These are phyloP conservation scores for Epicampocera succincta DNA, from an alignment of 2,888 invertebrate species.

Conservation along the genomic window DNA sequence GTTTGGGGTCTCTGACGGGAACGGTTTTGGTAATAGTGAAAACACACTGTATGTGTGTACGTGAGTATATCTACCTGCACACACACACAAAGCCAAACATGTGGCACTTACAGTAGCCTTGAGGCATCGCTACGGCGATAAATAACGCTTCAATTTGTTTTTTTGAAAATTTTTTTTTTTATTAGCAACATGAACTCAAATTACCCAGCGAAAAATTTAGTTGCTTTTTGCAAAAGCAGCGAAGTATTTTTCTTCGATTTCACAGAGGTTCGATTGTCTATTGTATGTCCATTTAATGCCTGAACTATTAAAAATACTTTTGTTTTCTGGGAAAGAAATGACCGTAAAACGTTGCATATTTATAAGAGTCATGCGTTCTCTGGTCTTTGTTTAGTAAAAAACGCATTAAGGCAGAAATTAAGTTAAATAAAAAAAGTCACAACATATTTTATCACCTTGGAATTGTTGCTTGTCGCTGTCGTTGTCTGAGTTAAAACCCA, in stretches of 20 bases:
- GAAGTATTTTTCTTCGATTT: neutral
- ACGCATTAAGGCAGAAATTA: constrained; percentile 60
- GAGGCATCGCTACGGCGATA: constrained; percentile 69
- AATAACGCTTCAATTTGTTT: constrained; percentile 69
- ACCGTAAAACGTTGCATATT: constrained; percentile 56
- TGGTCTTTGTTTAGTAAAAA: constrained; percentile 42
- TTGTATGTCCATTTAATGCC: neutral
- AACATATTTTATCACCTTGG: constrained; percentile 69
- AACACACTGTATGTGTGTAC: too few relatives aligned
- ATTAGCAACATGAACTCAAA: constrained; percentile 17
- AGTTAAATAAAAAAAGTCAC: constrained; percentile 61
- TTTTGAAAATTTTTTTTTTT: constrained; percentile 56
- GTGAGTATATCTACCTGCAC: neutral
- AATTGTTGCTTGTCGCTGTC: constrained; percentile 47
- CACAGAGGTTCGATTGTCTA: neutral
- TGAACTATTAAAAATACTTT: neutral
- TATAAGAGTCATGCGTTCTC: constrained; percentile 50
- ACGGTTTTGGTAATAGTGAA: too few relatives aligned
- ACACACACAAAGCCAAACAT: constrained; percentile 55
- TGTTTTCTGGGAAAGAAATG: constrained; percentile 48
- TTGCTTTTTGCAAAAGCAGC: neutral
- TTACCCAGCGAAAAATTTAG: constrained; percentile 45
- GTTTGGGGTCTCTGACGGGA: too few relatives aligned
- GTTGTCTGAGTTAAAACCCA: constrained; percentile 55
- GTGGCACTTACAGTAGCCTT: constrained; percentile 69